Base-by-base conservation (phyloP, 1,140 invertebrate species). In the Drosophila kikkawai region DNA sequence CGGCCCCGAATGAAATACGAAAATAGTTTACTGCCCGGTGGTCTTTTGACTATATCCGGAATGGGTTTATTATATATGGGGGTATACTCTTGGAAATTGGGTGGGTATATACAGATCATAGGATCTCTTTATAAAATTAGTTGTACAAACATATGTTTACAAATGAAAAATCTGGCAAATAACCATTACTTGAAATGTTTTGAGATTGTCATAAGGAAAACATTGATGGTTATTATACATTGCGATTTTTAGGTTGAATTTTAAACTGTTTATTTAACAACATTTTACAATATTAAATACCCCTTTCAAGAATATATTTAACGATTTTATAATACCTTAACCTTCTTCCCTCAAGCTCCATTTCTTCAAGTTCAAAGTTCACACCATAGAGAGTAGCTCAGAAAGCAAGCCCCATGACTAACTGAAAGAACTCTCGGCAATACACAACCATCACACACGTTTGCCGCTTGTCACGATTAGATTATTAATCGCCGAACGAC, bases 381-480 rank as follows among this genome's bases (percentile, higher is more conserved):
- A 74, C 8, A 7, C 13, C 8, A 15, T n/a, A 8, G 5, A 29
- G 11, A 53, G 26, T 15, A 4, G 11, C 19, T 51, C 9, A 11
- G 19, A 13, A 12, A 32, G 17, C 37, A 34, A 45, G 41, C 17
- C 69, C 19, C 26, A 66, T 75, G 73, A 75, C 44, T 75, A 75
- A 75, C 51, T 39, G 11, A 44, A 39, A 8, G 36, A 39, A 75
- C 73, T 44, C 50, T 47, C 32, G 39, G 11, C 45, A 26, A 65
- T 57, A 58, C 45, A 45, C 17, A 53, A 32, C 41, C 65, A 67
- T 60, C 75, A 76, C 53, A 76, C 45, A 58, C 59, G 55, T 60
- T 77, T 42, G 34, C 22, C 55, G 75, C 61, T 76, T 77, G 73
- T 77, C 73, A 41, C 34, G 81, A 83, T 83, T 76, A 83, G 81